Evolutionary conservation across 2,113 vertebrate species (phyloP).

Genomic region (Melanotaenia duboulayi): DNA sequence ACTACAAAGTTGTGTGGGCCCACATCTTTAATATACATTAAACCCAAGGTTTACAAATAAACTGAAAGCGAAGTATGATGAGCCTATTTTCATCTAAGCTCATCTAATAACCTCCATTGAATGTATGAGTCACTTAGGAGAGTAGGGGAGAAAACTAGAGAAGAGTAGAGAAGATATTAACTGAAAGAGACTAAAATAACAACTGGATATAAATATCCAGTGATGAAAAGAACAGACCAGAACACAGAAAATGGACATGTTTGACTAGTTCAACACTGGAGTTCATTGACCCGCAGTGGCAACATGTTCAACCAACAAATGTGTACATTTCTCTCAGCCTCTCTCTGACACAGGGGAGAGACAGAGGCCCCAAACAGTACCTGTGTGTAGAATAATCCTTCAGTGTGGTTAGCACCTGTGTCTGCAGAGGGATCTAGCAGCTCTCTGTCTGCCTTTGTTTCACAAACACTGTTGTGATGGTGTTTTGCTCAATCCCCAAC

Average conservation of each 20-base stretch:
- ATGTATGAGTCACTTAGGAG: neutral
- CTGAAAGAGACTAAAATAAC: neutral
- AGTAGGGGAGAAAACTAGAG: neutral
- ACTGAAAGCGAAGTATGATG: neutral
- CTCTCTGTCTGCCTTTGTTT: constrained; percentile 75
- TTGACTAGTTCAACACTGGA: constrained; percentile 40
- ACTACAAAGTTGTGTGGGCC: neutral
- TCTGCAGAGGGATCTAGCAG: constrained; percentile 82
- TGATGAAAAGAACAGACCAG: constrained; percentile 56
- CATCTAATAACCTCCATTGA: no score
- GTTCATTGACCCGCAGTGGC: constrained; percentile 63
- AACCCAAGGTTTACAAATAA: neutral
- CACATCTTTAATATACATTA: neutral
- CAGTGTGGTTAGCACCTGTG: constrained; percentile 64
- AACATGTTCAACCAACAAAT: constrained; percentile 52
- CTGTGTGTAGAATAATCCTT: constrained; percentile 77
- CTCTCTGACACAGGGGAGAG: constrained; percentile 36
- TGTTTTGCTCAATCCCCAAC: constrained; percentile 54
- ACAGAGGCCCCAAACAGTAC: constrained; percentile 67
- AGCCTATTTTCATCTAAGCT: neutral
- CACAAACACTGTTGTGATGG: constrained; percentile 61
- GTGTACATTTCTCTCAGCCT: constrained; percentile 47
- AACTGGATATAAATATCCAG: constrained; percentile 17
- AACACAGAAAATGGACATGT: constrained; percentile 39
- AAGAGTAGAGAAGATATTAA: neutral